Evolutionary conservation across 37 sponge, comb jelly and placozoan species (phyloP), one percentile per base, ranked within the genome.

Genomic region (Axinella damicornis): DNA sequence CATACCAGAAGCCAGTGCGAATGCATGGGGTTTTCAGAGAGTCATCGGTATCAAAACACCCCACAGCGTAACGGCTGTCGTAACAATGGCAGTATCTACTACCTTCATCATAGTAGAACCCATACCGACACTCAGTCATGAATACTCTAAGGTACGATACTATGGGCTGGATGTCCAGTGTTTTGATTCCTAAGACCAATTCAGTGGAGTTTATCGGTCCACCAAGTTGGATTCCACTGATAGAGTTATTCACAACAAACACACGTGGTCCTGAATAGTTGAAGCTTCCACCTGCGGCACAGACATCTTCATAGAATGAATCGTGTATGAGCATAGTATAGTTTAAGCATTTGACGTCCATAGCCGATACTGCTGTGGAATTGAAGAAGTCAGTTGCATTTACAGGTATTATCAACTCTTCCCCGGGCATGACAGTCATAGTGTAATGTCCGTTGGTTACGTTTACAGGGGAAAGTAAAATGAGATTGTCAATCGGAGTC

Each of bases 161-260:
- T 27, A 61, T 22, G 5, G 62, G 62, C 27, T 61, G 62, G 11
- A 25, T 14, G 2, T 61, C 62, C 11, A 61, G 62, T 14, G 62
- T 61, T 61, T 61, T 61, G 11, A 61, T 14, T 14, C 5, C 13
- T 27, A 61, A 27, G 5, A 61, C 11, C 27, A 61, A 25, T 2
- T 61, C 62, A 6, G 62, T 27, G 27, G n/a, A 27, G 11, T 61
- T 61, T 6, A 27, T 22, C 5, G 62, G 62, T 5, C 62, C 62
- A 61, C 62, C 62, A 27, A 61, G 62, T 61, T 61, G 62, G 62
- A 61, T 27, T 61, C 62, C 62, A 61, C 62, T 25, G n/a, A 61
- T 22, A 11, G 62, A 27, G 62, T 2, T 25, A 11, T 61, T 61
- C 5, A 61, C 27, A 27, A 25, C 27, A 22, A 61, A 61, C n/a